A percentile compares a stretch with the other conserved stretches of the same genome.
phyloP scores from a whole-genome alignment of 2,797 vertebrate genomes.

The Ceryle rudis region DNA sequence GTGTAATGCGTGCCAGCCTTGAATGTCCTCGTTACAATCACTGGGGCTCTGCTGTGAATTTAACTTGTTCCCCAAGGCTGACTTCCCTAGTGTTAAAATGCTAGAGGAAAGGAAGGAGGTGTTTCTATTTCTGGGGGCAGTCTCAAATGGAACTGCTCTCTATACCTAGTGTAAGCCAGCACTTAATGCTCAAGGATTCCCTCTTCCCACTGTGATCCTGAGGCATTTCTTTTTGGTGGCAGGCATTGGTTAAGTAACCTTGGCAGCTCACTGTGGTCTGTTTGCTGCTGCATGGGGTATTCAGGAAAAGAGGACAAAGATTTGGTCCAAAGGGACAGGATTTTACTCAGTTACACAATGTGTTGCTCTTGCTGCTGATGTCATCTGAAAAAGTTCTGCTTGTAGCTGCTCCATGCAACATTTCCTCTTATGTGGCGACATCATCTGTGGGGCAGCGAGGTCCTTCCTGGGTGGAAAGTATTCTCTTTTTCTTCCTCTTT shows the following conservation, averaged over 20 bases:
- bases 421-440: not conserved
- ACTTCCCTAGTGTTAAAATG: not conserved
- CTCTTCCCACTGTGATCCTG: not conserved
- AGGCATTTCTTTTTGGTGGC: not conserved
- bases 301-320: not conserved
- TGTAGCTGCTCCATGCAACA: not conserved
- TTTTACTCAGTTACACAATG: not conserved
- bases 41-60: not conserved
- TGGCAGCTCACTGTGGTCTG: not conserved
- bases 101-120: not conserved
- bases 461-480: not conserved
- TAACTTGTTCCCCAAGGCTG: not conserved
- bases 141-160: not conserved
- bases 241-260: not conserved
- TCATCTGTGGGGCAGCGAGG: not conserved
- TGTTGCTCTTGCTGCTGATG: not conserved
- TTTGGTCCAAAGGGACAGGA: not conserved
- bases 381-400: not conserved
- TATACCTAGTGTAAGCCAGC: accelerated
- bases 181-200: not conserved
- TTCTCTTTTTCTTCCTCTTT: not conserved
- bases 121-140: not conserved
- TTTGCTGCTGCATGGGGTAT: not conserved
- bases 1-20: not conserved
- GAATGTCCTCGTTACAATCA: not conserved